Evolutionary conservation across 2,113 vertebrate species (phyloP).

Genomic region (Clinocottus analis): DNA sequence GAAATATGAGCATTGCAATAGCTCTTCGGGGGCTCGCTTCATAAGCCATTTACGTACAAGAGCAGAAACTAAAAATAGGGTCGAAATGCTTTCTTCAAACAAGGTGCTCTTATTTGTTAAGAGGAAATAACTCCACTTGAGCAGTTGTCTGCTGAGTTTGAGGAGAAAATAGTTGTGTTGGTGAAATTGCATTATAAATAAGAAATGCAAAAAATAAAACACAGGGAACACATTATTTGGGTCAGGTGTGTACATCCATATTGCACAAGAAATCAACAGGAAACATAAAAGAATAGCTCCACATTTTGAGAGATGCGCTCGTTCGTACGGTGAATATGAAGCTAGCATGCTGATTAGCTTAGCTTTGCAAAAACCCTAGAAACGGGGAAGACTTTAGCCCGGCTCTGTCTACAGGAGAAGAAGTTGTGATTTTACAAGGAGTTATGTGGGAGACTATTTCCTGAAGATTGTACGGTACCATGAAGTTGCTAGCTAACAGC

Average conservation of each 20-base stretch:
- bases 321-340: neutral
- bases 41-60: constrained; percentile 5
- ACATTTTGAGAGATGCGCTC: neutral
- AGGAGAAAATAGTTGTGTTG: neutral
- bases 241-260: neutral
- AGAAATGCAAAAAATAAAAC: no score
- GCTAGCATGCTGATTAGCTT: neutral
- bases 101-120: neutral
- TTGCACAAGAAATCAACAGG: neutral
- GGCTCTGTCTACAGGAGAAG: neutral
- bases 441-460: neutral
- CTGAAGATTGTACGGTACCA: neutral
- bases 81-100: neutral
- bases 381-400: neutral
- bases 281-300: neutral
- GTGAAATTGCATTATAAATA: neutral
- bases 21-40: constrained; percentile 14
- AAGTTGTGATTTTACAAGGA: neutral
- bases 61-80: neutral
- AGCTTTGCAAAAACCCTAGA: neutral
- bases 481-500: neutral
- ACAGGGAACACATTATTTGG: neutral
- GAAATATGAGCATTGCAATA: constrained; percentile 20
- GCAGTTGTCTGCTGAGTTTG: neutral
- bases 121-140: neutral